Evolutionary conservation across 2,113 vertebrate species (phyloP), one percentile per base, ranked within the genome.

Genomic region (Ammospiza nelsoni): DNA sequence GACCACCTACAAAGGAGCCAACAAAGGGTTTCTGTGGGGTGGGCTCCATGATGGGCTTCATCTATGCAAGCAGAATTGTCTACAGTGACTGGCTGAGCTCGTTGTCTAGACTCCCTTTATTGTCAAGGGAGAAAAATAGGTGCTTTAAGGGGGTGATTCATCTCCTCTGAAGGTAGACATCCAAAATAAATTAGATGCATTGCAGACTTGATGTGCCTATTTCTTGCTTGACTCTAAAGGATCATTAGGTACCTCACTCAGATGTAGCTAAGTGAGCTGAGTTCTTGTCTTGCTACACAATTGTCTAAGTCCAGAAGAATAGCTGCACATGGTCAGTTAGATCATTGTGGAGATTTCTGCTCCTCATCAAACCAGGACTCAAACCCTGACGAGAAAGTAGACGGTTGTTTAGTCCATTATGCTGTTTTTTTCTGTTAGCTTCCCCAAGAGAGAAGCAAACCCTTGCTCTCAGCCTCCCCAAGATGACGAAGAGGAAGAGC

Each of bases 121-220:
- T 28, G 3, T 91, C 86, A 94, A 89, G 86, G 44, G 89, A 87
- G 80, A 93, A 97, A 94, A 96, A 94, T 91, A 94, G 94, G 96
- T 96, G 91, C 84, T 94, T 81, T 90, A 94, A 89, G 66, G 74
- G 84, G 23, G 91, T 96, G 96, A 95, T 96, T 97, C 96, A 95
- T 95, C 96, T 96, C 76, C 35, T 90, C 89, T 2, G 9, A 92
- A 97, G 92, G 96, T 94, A 96, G 94, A 92, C 87, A 89, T 96
- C 87, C 92, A 94, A 91, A 97, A 97, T 93, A 93, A 95, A 96
- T 94, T 93, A 96, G 94, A 92, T 94, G 89, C 92, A 58, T 96
- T 95, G 92, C 95, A 93, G 94, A 75, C 73, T 94, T 94, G 92
- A 97, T 96, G 89, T 28, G 49, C 91, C 84, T 95, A 57, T 93